These are phyloP conservation scores for Galerucella pusilla DNA, from an alignment of 2,888 invertebrate species.

Conservation along the genomic window DNA sequence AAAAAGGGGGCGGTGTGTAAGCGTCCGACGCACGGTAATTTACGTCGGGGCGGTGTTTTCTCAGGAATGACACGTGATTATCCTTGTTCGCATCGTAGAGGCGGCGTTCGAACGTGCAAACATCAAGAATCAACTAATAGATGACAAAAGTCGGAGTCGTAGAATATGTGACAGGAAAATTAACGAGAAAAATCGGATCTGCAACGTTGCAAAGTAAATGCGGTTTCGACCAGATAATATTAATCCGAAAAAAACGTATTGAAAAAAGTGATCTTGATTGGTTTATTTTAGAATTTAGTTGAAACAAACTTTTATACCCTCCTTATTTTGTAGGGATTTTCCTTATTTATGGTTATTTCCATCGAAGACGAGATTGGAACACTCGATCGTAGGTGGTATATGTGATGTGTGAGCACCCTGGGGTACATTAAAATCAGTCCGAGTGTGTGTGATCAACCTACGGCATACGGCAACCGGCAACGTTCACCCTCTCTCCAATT, in stretches of 20 bases:
- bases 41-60: constrained; percentile 52
- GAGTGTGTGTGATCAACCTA: constrained; percentile 38
- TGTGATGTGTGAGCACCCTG: constrained; percentile 57
- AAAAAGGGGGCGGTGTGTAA: constrained; percentile 28
- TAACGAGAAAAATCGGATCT: neutral
- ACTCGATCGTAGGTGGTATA: constrained; percentile 33
- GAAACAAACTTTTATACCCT: constrained; percentile 8
- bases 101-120: constrained; percentile 54
- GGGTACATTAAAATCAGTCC: constrained; percentile 56
- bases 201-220: neutral
- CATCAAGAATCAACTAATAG: constrained; percentile 51
- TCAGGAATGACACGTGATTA: constrained; percentile 60
- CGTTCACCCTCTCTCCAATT: constrained; percentile 54
- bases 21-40: constrained; percentile 46
- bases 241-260: too few relatives aligned
- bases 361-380: constrained; percentile 31
- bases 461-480: constrained; percentile 18
- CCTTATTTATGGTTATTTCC: constrained; percentile 56
- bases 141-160: constrained; percentile 41
- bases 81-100: constrained; percentile 56
- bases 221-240: too few relatives aligned
- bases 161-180: constrained; percentile 16
- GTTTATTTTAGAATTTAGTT: too few relatives aligned
- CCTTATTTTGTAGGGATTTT: constrained; percentile 24
- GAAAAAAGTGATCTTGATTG: too few relatives aligned